phyloP scores from a whole-genome alignment of 2,888 invertebrate species.

The Sympetrum striolatum region DNA sequence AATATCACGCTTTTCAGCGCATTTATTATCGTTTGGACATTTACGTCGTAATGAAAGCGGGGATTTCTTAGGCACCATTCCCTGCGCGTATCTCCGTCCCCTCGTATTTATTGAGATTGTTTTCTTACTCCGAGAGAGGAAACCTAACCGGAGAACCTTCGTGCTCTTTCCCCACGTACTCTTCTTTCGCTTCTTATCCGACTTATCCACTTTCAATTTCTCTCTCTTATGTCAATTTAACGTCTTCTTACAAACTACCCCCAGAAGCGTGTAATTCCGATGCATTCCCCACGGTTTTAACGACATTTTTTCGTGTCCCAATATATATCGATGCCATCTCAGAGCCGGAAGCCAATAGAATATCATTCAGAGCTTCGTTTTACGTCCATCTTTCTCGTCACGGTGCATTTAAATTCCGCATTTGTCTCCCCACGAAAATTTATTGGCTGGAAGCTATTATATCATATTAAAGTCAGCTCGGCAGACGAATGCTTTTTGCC shows the following conservation, averaged over 20 bases:
- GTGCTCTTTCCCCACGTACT: not conserved
- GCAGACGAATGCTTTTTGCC: not conserved
- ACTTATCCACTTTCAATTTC: not conserved
- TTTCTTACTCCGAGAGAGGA: not conserved
- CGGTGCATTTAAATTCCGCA: not conserved
- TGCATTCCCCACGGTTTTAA: not conserved
- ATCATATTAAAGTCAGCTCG: not conserved
- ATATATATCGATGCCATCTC: not conserved
- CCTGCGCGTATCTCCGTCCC: not conserved
- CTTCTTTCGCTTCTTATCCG: not conserved
- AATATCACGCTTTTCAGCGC: too few relatives aligned
- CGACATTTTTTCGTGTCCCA: not conserved
- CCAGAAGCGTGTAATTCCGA: not conserved
- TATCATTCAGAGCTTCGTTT: not conserved
- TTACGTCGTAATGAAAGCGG: not conserved
- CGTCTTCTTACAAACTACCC: not conserved
- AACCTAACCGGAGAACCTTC: not conserved
- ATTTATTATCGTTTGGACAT: too few relatives aligned
- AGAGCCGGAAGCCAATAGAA: not conserved
- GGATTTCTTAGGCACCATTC: not conserved
- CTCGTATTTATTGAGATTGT: not conserved
- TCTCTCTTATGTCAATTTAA: not conserved
- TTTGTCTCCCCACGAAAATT: not conserved
- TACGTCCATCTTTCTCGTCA: not conserved
- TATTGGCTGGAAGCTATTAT: not conserved